phyloP scores from a whole-genome alignment of 2,797 vertebrate genomes.

The Distichodus sexfasciatus region DNA sequence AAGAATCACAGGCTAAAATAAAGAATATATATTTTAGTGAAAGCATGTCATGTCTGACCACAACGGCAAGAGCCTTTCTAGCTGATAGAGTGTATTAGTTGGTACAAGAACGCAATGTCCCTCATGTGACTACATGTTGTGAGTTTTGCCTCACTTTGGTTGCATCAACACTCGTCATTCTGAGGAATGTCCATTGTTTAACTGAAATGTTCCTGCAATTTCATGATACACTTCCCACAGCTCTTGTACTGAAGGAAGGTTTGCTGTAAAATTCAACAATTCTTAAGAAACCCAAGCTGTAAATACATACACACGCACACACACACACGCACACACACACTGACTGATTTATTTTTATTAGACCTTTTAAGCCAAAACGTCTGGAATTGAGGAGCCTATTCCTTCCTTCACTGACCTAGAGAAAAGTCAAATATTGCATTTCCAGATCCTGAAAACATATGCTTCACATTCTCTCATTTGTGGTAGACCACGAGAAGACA shows the following conservation, averaged over 20 bases:
- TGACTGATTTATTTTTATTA: slow-evolving; percentile 41
- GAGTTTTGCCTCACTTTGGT: neutral
- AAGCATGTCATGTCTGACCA: neutral
- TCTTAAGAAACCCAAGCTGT: slow-evolving; percentile 28
- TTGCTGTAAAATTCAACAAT: slow-evolving; percentile 14
- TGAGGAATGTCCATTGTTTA: slow-evolving; percentile 17
- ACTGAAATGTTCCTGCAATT: neutral
- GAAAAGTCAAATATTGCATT: slow-evolving; percentile 20
- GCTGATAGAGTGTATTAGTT: neutral
- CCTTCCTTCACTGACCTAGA: slow-evolving; percentile 13
- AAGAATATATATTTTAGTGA: neutral
- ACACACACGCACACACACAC: slow-evolving; percentile 12
- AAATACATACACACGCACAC: slow-evolving; percentile 23
- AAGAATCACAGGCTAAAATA: no score
- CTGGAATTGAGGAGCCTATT: slow-evolving; percentile 23
- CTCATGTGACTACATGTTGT: slow-evolving; percentile 2
- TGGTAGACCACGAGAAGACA: neutral
- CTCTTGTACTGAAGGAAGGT: neutral
- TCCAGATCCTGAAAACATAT: slow-evolving; percentile 18
- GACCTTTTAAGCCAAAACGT: slow-evolving; percentile 20
- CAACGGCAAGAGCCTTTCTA: neutral
- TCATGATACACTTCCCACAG: neutral
- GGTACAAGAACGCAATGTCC: neutral
- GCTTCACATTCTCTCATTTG: neutral
- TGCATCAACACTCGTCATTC: slow-evolving; percentile 16